Base-by-base conservation (phyloP, 2,888 invertebrate genomes). In the Tyria jacobaeae region DNA sequence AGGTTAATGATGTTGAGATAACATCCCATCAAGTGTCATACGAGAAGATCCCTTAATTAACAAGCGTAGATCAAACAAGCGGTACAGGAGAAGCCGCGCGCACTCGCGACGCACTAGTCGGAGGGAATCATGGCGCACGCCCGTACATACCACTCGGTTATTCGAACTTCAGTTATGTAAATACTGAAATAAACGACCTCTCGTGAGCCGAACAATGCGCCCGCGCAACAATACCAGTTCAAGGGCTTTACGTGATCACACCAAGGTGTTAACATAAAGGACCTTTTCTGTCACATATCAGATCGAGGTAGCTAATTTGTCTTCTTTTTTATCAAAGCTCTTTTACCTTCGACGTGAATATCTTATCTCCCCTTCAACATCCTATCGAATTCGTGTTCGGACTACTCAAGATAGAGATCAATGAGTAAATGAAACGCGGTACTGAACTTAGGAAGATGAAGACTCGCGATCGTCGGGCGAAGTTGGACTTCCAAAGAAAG, bases 281-380 rank as follows among this genome's bases (percentile, higher is more conserved):
- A 71, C 80, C 84, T 85, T 81, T 73, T 71, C 64, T 70, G 84
- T 88, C 92, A 91, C 91, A 90, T 90, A 89, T 71, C 55, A 55
- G 14, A 31, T 34, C 70, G 71, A 68, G 75, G 67, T 82, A 82
- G 74, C 80, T 81, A 74, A 87, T 80, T 88, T 84, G 78, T 84
- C 70, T 84, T 80, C 74, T 89, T 90, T 89, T 91, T 93, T 92
- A 90, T 91, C 89, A 74, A 59, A 79, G 70, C 68, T 86, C 83
- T 85, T 84, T 90, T 80, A 86, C 89, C 89, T 90, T 91, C 88
- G 76, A 82, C 71, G 72, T 71, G 78, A 87, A 89, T 91, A 92
- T 90, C 91, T 91, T 89, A 92, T 92, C 89, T 80, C 67, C 72
- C 75, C 76, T 55, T 70, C 77, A 79, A 73, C 79, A 85, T 89